Percentiles rank a stretch among this genome's conserved stretches.
Conservation (phyloP, 2,113 vertebrate genomes). For the Poicephalus gulielmi region DNA sequence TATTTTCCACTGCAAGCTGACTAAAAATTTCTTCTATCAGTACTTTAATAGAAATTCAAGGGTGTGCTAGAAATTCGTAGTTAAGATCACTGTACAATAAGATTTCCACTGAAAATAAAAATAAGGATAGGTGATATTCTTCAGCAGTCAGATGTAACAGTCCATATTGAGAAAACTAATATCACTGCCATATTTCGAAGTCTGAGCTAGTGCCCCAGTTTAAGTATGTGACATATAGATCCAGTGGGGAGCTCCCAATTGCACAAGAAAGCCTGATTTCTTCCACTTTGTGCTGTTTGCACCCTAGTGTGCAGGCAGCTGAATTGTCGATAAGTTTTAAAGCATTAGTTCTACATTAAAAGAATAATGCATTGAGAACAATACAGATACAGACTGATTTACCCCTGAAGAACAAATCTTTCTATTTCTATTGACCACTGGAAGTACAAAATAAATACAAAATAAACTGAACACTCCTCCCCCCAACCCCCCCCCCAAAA, state of each 20-base stretch:
- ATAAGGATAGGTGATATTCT: not conserved
- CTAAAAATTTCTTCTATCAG: not conserved
- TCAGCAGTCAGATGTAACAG: not conserved
- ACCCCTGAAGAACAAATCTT: constrained; percentile 17
- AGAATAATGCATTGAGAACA: constrained; percentile 38
- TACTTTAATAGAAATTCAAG: not conserved
- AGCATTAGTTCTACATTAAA: constrained; percentile 42
- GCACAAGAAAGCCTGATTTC: constrained; percentile 46
- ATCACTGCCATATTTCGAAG: not conserved
- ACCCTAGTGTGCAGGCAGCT: constrained; percentile 28
- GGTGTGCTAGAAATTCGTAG: not conserved
- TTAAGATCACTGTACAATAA: not conserved
- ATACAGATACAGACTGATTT: constrained; percentile 22
- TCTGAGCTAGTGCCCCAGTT: not conserved
- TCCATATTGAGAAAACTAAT: not conserved
- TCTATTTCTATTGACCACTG: constrained; percentile 28
- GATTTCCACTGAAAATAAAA: not conserved
- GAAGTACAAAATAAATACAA: constrained; percentile 12
- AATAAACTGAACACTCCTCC: not conserved
- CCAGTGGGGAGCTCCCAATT: not conserved
- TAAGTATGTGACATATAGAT: constrained; percentile 15
- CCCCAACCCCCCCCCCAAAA: no score
- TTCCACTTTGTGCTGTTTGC: constrained; percentile 37
- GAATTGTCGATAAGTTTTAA: constrained; percentile 40
- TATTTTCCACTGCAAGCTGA: not conserved